Percentiles rank a stretch among this genome's conserved stretches.
These are phyloP conservation scores for Oostethus manadensis DNA, from an alignment of 2,113 vertebrate genomes.

Conservation along the genomic window DNA sequence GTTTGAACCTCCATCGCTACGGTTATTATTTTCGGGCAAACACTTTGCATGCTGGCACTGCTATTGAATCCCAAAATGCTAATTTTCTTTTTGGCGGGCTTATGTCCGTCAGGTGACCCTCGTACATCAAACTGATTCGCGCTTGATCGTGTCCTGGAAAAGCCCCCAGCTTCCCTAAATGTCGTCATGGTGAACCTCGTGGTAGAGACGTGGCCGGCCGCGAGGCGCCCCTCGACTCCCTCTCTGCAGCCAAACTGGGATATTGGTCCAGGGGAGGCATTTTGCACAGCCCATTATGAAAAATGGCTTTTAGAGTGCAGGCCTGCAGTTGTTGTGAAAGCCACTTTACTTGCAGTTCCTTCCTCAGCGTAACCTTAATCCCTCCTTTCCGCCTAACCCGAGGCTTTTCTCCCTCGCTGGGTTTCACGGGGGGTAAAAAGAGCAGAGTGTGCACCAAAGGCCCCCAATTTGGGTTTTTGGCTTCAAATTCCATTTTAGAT, in stretches of 20 bases:
- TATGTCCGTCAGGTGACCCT: neutral
- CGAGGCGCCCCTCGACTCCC: neutral
- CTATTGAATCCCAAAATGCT: too few relatives aligned
- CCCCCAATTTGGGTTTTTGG: too few relatives aligned
- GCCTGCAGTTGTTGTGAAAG: constrained; percentile 28
- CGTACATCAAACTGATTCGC: too few relatives aligned
- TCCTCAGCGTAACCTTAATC: constrained; percentile 24
- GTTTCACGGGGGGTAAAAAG: neutral
- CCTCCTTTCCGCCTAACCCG: constrained; percentile 5
- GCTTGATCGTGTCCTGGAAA: too few relatives aligned
- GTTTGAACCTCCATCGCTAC: too few relatives aligned
- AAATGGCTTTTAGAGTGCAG: constrained; percentile 58
- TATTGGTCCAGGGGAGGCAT: constrained; percentile 20
- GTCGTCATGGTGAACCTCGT: neutral
- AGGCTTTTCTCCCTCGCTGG: neutral
- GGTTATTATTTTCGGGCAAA: too few relatives aligned
- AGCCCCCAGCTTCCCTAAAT: neutral
- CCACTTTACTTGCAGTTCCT: constrained; percentile 31
- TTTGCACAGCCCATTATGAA: constrained; percentile 34
- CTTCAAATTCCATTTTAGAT: too few relatives aligned
- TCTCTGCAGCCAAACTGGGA: constrained; percentile 20
- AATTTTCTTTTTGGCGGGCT: too few relatives aligned
- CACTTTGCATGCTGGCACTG: too few relatives aligned
- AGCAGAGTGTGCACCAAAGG: too few relatives aligned
- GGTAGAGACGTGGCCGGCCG: neutral